Evolutionary conservation across 2,888 invertebrate genomes (phyloP), one percentile per base, ranked within the genome.

Genomic region (Seira ritae): DNA sequence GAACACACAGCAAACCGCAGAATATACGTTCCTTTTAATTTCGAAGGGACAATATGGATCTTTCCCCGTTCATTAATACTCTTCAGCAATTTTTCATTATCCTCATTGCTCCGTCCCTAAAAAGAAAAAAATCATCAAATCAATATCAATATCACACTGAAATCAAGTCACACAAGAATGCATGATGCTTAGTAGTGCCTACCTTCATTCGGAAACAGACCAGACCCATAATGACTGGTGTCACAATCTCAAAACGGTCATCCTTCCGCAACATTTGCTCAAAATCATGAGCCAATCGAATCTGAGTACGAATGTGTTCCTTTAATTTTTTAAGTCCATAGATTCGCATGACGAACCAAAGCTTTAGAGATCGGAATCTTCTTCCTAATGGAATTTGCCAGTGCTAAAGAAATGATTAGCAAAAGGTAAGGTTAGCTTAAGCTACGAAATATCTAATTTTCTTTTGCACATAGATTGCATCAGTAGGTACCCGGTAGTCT

Each of bases 361-460:
- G 91, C 90, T 98, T 98, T 23, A 98, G 92, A 0, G 98, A 94
- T 81, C 98, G 93, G 92, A 98, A 98, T 87, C 98, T 93, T 85
- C 98, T 93, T 0, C 98, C 98, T 42, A 98, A 91, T 3, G 98
- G 98, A 87, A 98, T 98, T 92, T 98, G 98, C 98, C 98, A 98
- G 90, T 98, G 98, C 91, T 94, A 89, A 8, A 24, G 19, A 60
- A 23, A 46, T 37, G 6, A 4, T 31, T 22, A 77, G 20, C 4
- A 10, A 62, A 77, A 24, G 17, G 8, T 15, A 75, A 12, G 31
- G n/a, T 20, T 10, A 17, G 19, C 24, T n/a, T n/a, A n/a, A n/a
- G n/a, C 42, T 15, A 4, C 24, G 31, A 15, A 46, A 31, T 0
- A 46, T 60, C 42, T 60, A n/a, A 70, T 17, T 20, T 31, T 20